Conservation (phyloP, 2,888 invertebrate species). For the Smittia sp. region DNA sequence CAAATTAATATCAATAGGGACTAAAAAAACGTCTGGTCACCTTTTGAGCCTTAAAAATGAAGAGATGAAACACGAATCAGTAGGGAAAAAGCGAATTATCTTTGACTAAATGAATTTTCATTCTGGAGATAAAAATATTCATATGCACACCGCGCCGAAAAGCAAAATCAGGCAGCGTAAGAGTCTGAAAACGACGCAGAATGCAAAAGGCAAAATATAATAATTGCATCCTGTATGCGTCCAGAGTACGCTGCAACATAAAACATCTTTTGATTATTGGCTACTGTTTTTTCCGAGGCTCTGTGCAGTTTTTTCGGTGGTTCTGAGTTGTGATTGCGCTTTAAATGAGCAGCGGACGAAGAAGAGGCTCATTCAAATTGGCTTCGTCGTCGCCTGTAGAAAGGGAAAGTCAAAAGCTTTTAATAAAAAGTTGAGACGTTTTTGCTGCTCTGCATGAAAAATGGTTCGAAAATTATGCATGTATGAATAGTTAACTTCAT, state of each 20-base stretch:
- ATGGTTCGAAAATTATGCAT: constrained; percentile 12
- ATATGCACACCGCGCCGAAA: constrained; percentile 18
- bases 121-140: neutral
- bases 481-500: constrained; percentile 1
- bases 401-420: neutral
- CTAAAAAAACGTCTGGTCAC: too few relatives aligned
- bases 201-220: constrained; percentile 29
- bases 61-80: neutral
- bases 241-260: constrained; percentile 19
- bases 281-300: constrained; percentile 34
- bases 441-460: neutral
- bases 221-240: constrained; percentile 39
- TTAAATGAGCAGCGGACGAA: neutral
- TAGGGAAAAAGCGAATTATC: neutral
- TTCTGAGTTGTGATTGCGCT: constrained; percentile 27
- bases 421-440: neutral
- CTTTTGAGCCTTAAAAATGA: too few relatives aligned
- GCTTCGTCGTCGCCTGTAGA: neutral
- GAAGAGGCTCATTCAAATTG: constrained; percentile 18
- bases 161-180: too few relatives aligned
- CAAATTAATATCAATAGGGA: too few relatives aligned
- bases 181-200: neutral
- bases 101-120: constrained; percentile 6
- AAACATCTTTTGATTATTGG: constrained; percentile 40
- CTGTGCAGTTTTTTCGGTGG: neutral